Evolutionary conservation across 2,888 invertebrate genomes (phyloP).

Genomic region (Ochropacha duplaris): DNA sequence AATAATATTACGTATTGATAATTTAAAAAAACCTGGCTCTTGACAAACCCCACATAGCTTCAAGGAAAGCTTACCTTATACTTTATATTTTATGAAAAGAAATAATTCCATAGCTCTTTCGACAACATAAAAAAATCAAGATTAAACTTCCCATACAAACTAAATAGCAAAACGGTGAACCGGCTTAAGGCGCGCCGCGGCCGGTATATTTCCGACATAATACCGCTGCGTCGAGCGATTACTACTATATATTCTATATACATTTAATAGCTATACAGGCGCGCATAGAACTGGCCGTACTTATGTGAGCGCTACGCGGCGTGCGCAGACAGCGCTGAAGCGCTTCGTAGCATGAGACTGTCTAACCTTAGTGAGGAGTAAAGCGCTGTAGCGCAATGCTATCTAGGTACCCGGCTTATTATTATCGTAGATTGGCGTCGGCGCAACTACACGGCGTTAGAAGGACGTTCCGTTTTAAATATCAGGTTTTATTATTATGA

Average conservation of each 20-base stretch:
- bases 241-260: slow-evolving; percentile 84
- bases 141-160: slow-evolving; percentile 80
- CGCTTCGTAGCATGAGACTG: slow-evolving; percentile 54
- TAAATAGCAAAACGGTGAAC: slow-evolving; percentile 75
- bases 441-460: slow-evolving; percentile 84
- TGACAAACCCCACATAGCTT: slow-evolving; percentile 65
- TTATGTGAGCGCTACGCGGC: slow-evolving; percentile 80
- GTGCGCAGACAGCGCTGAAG: slow-evolving; percentile 59
- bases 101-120: slow-evolving; percentile 65
- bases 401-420: slow-evolving; percentile 77
- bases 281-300: slow-evolving; percentile 84
- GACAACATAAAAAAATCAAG: slow-evolving; percentile 73
- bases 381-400: slow-evolving; percentile 70
- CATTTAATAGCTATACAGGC: slow-evolving; percentile 84
- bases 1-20: slow-evolving; percentile 22
- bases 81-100: slow-evolving; percentile 75
- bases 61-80: slow-evolving; percentile 69
- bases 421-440: slow-evolving; percentile 84
- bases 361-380: slow-evolving; percentile 37
- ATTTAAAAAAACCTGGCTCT: slow-evolving; percentile 45
- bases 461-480: slow-evolving; percentile 84
- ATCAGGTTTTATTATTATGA: slow-evolving; percentile 84
- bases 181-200: slow-evolving; percentile 78
- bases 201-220: slow-evolving; percentile 84
- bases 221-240: slow-evolving; percentile 84